Conservation (phyloP, 2,113 vertebrate species). For the Syrmaticus mikado region DNA sequence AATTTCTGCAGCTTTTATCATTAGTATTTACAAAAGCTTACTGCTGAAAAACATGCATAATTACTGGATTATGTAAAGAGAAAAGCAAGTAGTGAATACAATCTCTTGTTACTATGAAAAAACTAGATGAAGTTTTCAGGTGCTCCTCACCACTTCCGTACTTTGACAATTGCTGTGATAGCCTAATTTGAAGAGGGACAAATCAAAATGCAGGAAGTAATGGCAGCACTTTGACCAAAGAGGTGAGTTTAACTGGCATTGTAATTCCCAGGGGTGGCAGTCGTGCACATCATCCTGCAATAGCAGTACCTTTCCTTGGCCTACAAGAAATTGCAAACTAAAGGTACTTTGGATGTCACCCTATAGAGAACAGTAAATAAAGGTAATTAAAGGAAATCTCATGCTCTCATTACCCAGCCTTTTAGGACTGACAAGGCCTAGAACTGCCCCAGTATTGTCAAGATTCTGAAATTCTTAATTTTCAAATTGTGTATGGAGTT, state of each 20-base stretch:
- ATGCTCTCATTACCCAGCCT: background rate
- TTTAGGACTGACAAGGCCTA: conserved; percentile 36
- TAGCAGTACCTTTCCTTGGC: background rate
- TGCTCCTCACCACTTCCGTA: background rate
- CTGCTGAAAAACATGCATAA: background rate
- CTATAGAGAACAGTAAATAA: conserved; percentile 34
- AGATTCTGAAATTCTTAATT: conserved; percentile 9
- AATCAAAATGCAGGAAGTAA: background rate
- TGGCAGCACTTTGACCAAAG: background rate
- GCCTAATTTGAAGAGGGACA: background rate
- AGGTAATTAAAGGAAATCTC: conserved; percentile 38
- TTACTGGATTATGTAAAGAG: background rate
- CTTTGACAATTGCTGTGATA: background rate
- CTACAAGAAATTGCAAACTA: background rate
- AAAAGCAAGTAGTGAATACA: background rate
- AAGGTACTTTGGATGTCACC: background rate
- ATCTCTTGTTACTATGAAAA: background rate
- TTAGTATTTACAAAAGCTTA: background rate
- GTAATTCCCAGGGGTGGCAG: background rate
- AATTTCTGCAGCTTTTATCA: background rate
- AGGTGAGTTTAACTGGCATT: background rate
- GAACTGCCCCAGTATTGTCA: background rate
- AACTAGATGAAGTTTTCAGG: background rate
- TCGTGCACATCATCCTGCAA: background rate
- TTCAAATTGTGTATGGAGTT: background rate